Percentiles rank a stretch among this genome's conserved stretches.
Conservation (phyloP, 2,113 vertebrate species). For the Lonchura striata region DNA sequence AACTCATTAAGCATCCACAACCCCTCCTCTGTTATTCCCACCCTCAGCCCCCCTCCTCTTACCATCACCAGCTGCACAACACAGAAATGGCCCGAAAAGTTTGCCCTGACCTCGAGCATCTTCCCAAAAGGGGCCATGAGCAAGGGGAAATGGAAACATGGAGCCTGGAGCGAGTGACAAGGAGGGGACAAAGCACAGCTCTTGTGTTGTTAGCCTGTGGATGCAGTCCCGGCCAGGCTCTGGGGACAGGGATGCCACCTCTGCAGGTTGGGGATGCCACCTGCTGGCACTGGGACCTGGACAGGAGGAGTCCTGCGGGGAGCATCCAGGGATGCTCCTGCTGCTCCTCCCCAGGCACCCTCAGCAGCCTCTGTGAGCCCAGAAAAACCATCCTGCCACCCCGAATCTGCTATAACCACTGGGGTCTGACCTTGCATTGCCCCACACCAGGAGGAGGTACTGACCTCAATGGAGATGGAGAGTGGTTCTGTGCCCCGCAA, state of each 20-base stretch:
- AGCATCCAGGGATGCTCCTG: background rate
- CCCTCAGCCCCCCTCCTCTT: background rate
- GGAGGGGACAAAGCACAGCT: background rate
- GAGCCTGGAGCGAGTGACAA: background rate
- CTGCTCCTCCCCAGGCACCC: background rate
- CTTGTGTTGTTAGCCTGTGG: rapidly evolving
- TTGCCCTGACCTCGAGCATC: rapidly evolving
- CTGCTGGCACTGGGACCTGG: background rate
- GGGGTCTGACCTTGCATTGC: background rate
- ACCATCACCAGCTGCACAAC: background rate
- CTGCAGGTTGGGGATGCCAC: background rate
- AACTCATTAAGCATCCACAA: background rate
- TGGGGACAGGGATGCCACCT: background rate
- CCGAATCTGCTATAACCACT: background rate
- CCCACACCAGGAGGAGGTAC: background rate
- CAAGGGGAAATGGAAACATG: background rate
- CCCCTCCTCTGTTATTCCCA: background rate
- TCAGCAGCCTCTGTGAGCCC: background rate
- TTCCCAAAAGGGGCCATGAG: background rate
- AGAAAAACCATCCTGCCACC: background rate
- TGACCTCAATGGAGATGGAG: slow-evolving; percentile 85
- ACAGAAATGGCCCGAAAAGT: background rate
- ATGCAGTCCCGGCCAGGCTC: background rate
- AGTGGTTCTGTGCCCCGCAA: slow-evolving; percentile 81
- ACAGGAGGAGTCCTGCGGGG: background rate